Evolutionary conservation across 1,140 invertebrate species (phyloP).

Genomic region (Propsilocerus akamusi): DNA sequence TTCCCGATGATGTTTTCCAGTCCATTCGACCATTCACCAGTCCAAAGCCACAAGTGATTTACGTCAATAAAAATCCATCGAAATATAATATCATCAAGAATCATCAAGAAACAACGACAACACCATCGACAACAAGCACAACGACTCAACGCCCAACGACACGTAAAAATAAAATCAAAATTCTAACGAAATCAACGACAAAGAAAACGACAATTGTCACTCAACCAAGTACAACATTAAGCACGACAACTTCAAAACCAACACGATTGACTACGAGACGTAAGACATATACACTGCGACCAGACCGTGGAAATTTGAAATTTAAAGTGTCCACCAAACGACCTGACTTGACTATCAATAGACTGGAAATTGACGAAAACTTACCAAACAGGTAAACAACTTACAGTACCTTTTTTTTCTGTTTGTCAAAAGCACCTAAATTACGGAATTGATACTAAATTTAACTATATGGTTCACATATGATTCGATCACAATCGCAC

Average conservation of each 20-base stretch:
- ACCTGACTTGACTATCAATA: background rate
- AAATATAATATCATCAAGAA: background rate
- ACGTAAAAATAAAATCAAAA: conserved; percentile 19
- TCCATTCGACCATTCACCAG: conserved; percentile 8
- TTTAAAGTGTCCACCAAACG: conserved; percentile 9
- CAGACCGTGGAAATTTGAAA: conserved; percentile 18
- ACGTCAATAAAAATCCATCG: conserved; percentile 4
- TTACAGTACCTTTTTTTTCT: too few species aligned
- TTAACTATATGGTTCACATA: too few species aligned
- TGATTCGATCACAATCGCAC: too few species aligned
- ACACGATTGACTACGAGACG: conserved; percentile 15
- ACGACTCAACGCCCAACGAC: conserved; percentile 12
- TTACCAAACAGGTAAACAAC: conserved; percentile 5
- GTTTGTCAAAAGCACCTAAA: too few species aligned
- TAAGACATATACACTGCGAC: conserved; percentile 8
- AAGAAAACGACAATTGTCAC: conserved; percentile 9
- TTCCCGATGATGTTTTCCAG: conserved; percentile 22
- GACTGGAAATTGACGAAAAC: conserved; percentile 5
- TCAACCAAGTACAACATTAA: conserved; percentile 18
- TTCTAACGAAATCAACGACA: conserved; percentile 16
- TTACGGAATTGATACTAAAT: too few species aligned
- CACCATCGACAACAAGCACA: conserved; percentile 9
- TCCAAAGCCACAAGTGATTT: background rate
- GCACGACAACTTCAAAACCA: conserved; percentile 21
- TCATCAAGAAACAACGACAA: conserved; percentile 12